A percentile compares a stretch with the other conserved stretches of the same genome.
These are phyloP conservation scores for Hemichromis elongatus DNA, from an alignment of 2,113 vertebrate species.

Conservation along the genomic window DNA sequence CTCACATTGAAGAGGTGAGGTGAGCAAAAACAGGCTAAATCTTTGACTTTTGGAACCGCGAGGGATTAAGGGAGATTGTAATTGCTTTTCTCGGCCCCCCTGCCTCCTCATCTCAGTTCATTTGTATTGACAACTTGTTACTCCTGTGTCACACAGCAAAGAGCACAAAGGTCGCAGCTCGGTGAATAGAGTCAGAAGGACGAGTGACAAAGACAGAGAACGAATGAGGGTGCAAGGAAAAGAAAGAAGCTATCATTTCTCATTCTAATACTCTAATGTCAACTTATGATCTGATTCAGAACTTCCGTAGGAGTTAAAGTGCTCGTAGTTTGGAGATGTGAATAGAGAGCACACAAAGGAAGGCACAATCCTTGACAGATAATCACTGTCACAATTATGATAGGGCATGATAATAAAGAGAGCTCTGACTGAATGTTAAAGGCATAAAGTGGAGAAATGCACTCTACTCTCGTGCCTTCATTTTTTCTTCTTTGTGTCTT, in stretches of 20 bases:
- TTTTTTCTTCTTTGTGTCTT: background rate
- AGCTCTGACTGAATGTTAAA: constrained; percentile 43
- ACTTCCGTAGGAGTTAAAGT: constrained; percentile 16
- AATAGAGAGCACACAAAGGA: constrained; percentile 32
- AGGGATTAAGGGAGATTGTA: constrained; percentile 70
- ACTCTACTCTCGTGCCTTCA: background rate
- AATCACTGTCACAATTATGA: constrained; percentile 51
- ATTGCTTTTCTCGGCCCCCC: constrained; percentile 51
- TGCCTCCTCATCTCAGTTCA: constrained; percentile 34
- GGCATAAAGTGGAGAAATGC: constrained; percentile 11
- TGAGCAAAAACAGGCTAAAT: constrained; percentile 52
- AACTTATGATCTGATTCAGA: constrained; percentile 43
- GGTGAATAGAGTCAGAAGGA: constrained; percentile 37
- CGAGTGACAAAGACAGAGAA: constrained; percentile 48
- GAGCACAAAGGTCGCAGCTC: constrained; percentile 35
- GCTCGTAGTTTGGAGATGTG: background rate
- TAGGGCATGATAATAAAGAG: constrained; percentile 24
- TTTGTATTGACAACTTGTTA: constrained; percentile 70
- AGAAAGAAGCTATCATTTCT: constrained; percentile 27
- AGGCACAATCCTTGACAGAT: constrained; percentile 33
- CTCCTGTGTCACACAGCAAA: constrained; percentile 22
- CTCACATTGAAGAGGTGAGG: constrained; percentile 4
- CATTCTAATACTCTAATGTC: constrained; percentile 28
- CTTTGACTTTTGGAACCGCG: constrained; percentile 57
- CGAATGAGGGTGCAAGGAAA: background rate